These are phyloP conservation scores for Lates japonicus DNA, from an alignment of 2,797 vertebrate genomes.

Conservation along the genomic window DNA sequence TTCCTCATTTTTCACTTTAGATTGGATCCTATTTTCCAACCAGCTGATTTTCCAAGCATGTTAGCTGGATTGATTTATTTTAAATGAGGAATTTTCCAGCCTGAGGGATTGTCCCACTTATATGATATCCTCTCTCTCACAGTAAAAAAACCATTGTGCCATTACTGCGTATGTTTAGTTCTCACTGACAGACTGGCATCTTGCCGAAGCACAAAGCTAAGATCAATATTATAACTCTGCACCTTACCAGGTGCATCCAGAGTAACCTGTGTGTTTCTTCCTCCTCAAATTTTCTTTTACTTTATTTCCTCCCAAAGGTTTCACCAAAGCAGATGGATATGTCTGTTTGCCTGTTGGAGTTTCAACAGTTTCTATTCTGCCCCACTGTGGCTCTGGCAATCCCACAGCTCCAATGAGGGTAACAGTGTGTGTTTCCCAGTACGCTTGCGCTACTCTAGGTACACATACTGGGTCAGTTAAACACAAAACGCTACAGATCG, in stretches of 20 bases:
- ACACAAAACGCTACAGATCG: slow-evolving; percentile 37
- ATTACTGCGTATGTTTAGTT: background rate
- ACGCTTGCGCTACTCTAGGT: slow-evolving; percentile 26
- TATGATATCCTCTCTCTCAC: slow-evolving; percentile 9
- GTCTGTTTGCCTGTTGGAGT: slow-evolving; percentile 65
- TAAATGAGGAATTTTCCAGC: slow-evolving; percentile 45
- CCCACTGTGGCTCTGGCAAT: slow-evolving; percentile 45
- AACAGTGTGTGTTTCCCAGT: slow-evolving; percentile 62
- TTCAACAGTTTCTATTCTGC: slow-evolving; percentile 57
- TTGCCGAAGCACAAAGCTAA: slow-evolving; percentile 18
- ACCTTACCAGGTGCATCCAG: slow-evolving; percentile 4
- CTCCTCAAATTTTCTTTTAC: slow-evolving; percentile 10
- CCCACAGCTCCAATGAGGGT: slow-evolving; percentile 60
- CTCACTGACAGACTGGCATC: background rate
- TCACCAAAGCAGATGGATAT: slow-evolving; percentile 46
- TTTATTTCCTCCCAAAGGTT: slow-evolving; percentile 36
- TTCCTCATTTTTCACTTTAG: slow-evolving; percentile 51
- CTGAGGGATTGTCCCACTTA: slow-evolving; percentile 29
- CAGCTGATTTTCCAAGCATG: slow-evolving; percentile 60
- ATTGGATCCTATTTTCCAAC: slow-evolving; percentile 64
- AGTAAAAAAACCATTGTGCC: slow-evolving; percentile 20
- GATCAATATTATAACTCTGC: slow-evolving; percentile 7
- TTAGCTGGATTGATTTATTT: slow-evolving; percentile 58
- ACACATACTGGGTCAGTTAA: slow-evolving; percentile 49
- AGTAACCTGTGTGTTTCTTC: slow-evolving; percentile 2